Percentiles rank a stretch among this genome's conserved stretches.
Evolutionary conservation across 2,113 vertebrate genomes (phyloP).

Genomic region (Plectropomus leopardus): DNA sequence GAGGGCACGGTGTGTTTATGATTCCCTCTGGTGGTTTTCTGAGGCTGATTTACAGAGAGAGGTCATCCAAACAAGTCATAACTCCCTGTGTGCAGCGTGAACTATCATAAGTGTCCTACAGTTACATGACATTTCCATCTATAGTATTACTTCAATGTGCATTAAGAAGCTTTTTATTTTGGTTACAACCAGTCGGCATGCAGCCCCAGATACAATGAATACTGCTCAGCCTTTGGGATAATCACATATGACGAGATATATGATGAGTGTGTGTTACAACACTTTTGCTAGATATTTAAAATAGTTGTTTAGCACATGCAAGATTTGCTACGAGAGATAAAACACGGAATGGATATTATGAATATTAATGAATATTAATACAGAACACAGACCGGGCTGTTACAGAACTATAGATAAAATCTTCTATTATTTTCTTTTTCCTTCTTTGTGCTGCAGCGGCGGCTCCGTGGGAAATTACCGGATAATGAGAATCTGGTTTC

Average conservation of each 20-base stretch:
- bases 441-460: not conserved
- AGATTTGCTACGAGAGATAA: not conserved
- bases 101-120: not conserved
- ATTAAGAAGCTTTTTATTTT: too few relatives aligned
- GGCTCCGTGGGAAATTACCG: constrained; percentile 34
- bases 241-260: not conserved
- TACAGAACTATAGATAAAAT: not conserved
- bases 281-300: not conserved
- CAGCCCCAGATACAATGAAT: not conserved
- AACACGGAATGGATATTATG: not conserved
- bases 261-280: not conserved
- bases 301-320: not conserved
- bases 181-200: too few relatives aligned
- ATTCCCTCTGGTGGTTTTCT: constrained; percentile 33
- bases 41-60: constrained; percentile 23
- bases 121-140: constrained; percentile 24
- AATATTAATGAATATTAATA: constrained; percentile 26
- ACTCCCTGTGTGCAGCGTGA: not conserved
- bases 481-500: constrained; percentile 5
- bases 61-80: constrained; percentile 19
- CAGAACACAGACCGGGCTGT: not conserved
- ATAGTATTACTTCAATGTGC: not conserved
- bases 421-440: not conserved
- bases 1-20: constrained; percentile 9
- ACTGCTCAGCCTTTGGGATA: not conserved